Evolutionary conservation across 2,113 vertebrate genomes (phyloP), one percentile per base, ranked within the genome.

Genomic region (Mola mola): DNA sequence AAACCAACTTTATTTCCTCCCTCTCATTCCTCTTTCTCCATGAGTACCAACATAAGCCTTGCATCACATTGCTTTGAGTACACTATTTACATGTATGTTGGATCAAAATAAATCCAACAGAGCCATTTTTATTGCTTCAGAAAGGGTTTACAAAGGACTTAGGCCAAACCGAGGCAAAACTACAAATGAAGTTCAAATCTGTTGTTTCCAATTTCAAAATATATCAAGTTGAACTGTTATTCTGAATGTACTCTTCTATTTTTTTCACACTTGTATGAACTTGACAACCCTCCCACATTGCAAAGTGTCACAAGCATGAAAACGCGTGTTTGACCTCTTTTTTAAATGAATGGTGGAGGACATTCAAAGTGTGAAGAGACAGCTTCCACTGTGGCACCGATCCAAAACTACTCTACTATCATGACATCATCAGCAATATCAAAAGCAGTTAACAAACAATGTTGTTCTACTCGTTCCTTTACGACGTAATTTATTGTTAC

Each of bases 251-350:
- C 22, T 56, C 38, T 17, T 44, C 8, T 24, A 13, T 19, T 28
- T 29, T 44, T 29, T 42, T 31, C 8, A 42, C 22, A 19, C 31
- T 36, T 24, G 0, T 2, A 9, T 0, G 31, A 58, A 53, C 58
- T 43, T 53, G 31, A 20, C 19, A 24, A 40, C 28, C 24, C 47
- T 44, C 40, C 12, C 9, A 13, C 26, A 52, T 42, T 53, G 43
- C 28, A 25, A 64, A 34, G 40, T 38, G 34, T 55, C 46, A 48
- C 31, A 70, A 44, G 43, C 56, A 44, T 26, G 22, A 56, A 64
- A 59, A 28, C 22, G 1, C 26, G 21, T n/a, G 33, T 77, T 73
- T 65, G 40, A 74, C 76, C 60, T 24, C 12, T 12, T 16, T 42
- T 6, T 51, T n/a, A 47, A 63, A 58, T 40, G n/a, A 46, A 28